A percentile compares a stretch with the other conserved stretches of the same genome.
Conservation (phyloP, 2,888 invertebrate genomes). For the Perdita meconis region DNA sequence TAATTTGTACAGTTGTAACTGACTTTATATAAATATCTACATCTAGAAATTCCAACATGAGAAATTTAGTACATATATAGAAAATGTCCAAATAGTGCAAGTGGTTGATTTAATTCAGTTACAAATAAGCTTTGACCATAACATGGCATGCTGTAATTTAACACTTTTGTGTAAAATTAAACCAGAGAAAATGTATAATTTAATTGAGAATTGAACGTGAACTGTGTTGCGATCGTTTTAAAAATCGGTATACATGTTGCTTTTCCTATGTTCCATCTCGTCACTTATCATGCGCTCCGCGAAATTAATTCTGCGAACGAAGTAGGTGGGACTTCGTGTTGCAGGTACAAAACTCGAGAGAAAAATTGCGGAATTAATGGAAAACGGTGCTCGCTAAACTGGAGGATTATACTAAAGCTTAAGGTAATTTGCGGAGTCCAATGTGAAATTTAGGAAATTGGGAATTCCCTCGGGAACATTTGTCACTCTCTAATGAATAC, state of each 20-base stretch:
- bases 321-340: neutral
- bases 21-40: no score
- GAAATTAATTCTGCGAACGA: conserved; percentile 37
- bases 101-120: no score
- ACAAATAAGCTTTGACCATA: neutral
- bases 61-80: no score
- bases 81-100: no score
- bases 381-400: conserved; percentile 13
- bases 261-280: conserved; percentile 31
- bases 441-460: conserved; percentile 36
- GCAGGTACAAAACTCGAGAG: conserved; percentile 12
- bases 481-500: conserved; percentile 23
- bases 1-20: no score
- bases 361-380: conserved; percentile 42
- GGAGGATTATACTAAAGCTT: conserved; percentile 30
- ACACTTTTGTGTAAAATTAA: conserved; percentile 23
- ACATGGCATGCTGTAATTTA: conserved; percentile 26
- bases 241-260: conserved; percentile 26
- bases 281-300: conserved; percentile 19
- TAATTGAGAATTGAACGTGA: neutral
- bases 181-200: conserved; percentile 6
- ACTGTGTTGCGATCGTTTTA: conserved; percentile 14
- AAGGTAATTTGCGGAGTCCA: conserved; percentile 23
- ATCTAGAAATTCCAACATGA: no score
- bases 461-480: conserved; percentile 6